Base-by-base conservation (phyloP, 2,888 invertebrate species). In the Melitaea athalia region DNA sequence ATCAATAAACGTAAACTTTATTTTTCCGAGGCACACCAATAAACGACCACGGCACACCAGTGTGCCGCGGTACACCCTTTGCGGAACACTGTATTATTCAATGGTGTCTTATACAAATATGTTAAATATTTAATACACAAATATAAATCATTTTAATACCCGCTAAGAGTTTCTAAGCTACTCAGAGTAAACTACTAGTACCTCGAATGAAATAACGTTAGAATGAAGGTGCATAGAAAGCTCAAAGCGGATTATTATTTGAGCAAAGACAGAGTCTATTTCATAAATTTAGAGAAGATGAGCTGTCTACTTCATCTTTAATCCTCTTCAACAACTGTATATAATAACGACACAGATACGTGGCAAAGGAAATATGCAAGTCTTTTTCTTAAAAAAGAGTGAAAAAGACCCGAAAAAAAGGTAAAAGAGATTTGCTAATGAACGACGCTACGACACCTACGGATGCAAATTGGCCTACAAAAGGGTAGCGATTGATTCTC, bases 231-330 rank as follows among this genome's bases (percentile, higher is more conserved):
- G 47, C 6, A 49, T 49, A 49, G 5, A 49, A n/a, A 4, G 47
- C 6, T 49, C n/a, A n/a, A 49, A 49, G 14, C 47, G 47, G 47
- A 49, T 49, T 49, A 49, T 49, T 49, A n/a, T n/a, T 49, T 49
- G n/a, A 5, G 47, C 47, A n/a, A n/a, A 49, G n/a, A n/a, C 47
- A 0, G 3, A 49, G 47, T 49, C 47, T n/a, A n/a, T 49, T 49
- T n/a, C 47, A 49, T n/a, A n/a, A 4, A 49, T n/a, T 49, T 49
- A 3, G 47, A 49, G n/a, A 49, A 49, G 47, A n/a, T 49, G n/a
- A n/a, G 0, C 47, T 49, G n/a, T 6, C n/a, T 49, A 3, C 3
- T 6, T n/a, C n/a, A n/a, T n/a, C 12, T 11, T 11, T 14, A 4
- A 11, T 11, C 45, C 14, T 45, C 11, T 11, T 4, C 8, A 45